Conservation (phyloP, 2,113 vertebrate species). For the Pionites leucogaster region DNA sequence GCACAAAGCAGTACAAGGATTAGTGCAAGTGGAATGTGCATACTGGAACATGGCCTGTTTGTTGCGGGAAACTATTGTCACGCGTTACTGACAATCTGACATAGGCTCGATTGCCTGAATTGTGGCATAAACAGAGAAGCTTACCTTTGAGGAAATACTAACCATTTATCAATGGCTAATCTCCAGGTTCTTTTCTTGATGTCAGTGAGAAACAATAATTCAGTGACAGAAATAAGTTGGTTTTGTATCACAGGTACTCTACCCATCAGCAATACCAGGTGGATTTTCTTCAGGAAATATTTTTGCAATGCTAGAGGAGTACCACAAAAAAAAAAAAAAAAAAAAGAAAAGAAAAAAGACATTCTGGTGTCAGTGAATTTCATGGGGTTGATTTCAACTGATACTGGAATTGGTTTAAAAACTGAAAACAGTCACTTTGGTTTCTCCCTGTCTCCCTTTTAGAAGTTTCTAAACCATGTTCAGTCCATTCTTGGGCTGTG, state of each 20-base stretch:
- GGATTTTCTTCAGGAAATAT: background rate
- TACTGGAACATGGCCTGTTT: slow-evolving; percentile 28
- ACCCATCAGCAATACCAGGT: background rate
- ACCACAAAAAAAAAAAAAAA: background rate
- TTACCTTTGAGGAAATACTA: slow-evolving; percentile 23
- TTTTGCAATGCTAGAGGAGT: background rate
- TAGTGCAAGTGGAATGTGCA: slow-evolving; percentile 9
- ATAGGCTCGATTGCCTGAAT: slow-evolving; percentile 5
- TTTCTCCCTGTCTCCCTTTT: background rate
- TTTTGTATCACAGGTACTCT: background rate
- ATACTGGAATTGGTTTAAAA: background rate
- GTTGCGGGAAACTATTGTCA: slow-evolving; percentile 50
- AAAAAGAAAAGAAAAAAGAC: background rate
- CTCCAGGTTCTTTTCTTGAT: slow-evolving; percentile 21
- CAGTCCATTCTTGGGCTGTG: background rate
- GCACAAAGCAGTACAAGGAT: background rate
- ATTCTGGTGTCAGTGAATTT: background rate
- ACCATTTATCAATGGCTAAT: slow-evolving; percentile 43
- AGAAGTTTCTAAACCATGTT: background rate
- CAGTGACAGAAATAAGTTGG: background rate
- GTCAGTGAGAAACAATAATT: background rate
- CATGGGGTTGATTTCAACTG: background rate
- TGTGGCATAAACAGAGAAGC: background rate
- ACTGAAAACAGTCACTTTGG: background rate
- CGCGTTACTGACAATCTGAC: slow-evolving; percentile 38